Evolutionary conservation across 2,888 invertebrate species (phyloP).

Genomic region (Glyphotaelius pellucidus): DNA sequence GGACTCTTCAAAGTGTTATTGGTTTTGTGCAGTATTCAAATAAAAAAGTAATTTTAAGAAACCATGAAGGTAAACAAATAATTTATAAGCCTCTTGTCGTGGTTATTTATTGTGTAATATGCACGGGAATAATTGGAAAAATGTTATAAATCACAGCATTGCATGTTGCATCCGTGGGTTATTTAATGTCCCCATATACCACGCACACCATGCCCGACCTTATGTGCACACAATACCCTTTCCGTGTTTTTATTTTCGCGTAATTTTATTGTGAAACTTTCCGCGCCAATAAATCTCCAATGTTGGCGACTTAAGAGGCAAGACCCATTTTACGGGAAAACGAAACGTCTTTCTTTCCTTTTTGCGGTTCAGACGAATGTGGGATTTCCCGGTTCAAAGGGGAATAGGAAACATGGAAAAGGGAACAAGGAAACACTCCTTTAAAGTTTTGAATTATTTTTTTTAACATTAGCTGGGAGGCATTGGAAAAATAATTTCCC

Average conservation of each 20-base stretch:
- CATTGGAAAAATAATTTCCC: too few species aligned
- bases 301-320: constrained; percentile 57
- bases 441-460: not conserved
- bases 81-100: not conserved
- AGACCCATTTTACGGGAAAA: constrained; percentile 25
- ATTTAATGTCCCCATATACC: not conserved
- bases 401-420: not conserved
- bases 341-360: constrained; percentile 26
- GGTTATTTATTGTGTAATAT: not conserved
- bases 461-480: too few species aligned
- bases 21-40: too few species aligned
- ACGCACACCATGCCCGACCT: not conserved
- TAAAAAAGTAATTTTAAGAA: not conserved
- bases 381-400: constrained; percentile 9
- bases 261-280: constrained; percentile 50
- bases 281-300: constrained; percentile 58
- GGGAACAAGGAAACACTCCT: not conserved
- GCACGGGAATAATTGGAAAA: not conserved
- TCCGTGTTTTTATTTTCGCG: constrained; percentile 35
- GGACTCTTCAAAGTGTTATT: too few species aligned
- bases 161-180: not conserved
- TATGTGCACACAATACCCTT: constrained; percentile 36
- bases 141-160: not conserved
- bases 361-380: constrained; percentile 38
- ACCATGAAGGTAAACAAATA: not conserved